Percentiles rank a stretch among this genome's conserved stretches.
Evolutionary conservation across 2,797 vertebrate species (phyloP).

Genomic region (Megaceryle alcyon): DNA sequence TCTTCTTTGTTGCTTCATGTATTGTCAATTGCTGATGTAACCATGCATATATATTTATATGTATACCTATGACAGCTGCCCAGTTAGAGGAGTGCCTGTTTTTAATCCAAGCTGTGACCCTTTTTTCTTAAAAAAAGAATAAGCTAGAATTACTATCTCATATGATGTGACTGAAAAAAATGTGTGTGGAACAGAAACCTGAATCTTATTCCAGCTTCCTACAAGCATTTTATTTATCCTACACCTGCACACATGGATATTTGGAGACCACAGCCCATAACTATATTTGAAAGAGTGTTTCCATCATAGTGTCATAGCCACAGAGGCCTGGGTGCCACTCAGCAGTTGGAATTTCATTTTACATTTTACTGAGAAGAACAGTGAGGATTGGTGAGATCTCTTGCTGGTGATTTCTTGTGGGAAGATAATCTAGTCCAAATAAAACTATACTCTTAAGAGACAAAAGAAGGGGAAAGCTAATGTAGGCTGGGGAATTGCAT

Average conservation of each 20-base stretch:
- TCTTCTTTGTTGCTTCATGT: neutral
- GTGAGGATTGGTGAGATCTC: neutral
- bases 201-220: neutral
- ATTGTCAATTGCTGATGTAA: neutral
- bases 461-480: neutral
- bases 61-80: neutral
- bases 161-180: neutral
- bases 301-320: neutral
- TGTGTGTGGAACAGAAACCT: neutral
- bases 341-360: neutral
- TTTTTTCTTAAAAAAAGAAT: neutral
- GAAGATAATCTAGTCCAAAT: neutral
- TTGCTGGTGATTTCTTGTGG: neutral
- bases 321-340: neutral
- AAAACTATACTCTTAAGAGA: neutral
- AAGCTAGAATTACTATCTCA: neutral
- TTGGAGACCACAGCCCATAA: neutral
- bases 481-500: neutral
- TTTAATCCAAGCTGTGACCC: neutral
- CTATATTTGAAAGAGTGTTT: neutral
- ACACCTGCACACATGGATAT: neutral
- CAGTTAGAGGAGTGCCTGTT: neutral
- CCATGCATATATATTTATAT: neutral
- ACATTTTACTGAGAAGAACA: neutral
- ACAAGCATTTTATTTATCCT: neutral